Evolutionary conservation across 2,888 invertebrate species (phyloP).

Genomic region (Alcis repandata): DNA sequence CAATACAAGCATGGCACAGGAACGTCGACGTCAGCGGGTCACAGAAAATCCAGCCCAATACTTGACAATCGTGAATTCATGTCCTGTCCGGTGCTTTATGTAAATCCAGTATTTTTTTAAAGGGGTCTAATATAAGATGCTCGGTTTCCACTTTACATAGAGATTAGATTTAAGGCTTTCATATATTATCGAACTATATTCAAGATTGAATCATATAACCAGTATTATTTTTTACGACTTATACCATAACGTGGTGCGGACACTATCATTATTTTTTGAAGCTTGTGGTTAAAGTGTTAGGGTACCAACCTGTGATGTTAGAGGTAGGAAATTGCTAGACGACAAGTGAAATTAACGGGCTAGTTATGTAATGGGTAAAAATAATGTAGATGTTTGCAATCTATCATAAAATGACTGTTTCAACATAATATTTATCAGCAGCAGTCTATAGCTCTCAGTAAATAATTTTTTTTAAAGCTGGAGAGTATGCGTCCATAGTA

Average conservation of each 20-base stretch:
- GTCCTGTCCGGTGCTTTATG: neutral
- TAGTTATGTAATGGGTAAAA: conserved; percentile 30
- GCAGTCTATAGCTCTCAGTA: no score
- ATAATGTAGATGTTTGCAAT: conserved; percentile 23
- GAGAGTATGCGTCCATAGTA: neutral
- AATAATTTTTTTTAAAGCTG: no score
- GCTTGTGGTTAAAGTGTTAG: conserved; percentile 39
- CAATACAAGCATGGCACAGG: no score
- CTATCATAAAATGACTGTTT: conserved; percentile 4
- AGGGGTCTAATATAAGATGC: neutral
- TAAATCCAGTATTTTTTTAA: neutral
- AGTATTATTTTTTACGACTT: conserved; percentile 27
- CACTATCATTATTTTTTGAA: conserved; percentile 25
- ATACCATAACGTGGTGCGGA: neutral
- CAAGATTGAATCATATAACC: conserved; percentile 13
- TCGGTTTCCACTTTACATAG: neutral
- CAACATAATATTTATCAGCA: no score
- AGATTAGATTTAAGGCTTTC: conserved; percentile 10
- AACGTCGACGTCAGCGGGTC: no score
- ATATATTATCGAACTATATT: neutral
- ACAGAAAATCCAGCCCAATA: neutral
- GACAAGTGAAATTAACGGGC: conserved; percentile 42
- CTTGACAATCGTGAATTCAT: neutral
- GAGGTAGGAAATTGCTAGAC: conserved; percentile 56
- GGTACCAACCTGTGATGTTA: conserved; percentile 68